These are phyloP conservation scores for Rhombomys opimus DNA, from an alignment of 2,113 vertebrate species.

Conservation along the genomic window DNA sequence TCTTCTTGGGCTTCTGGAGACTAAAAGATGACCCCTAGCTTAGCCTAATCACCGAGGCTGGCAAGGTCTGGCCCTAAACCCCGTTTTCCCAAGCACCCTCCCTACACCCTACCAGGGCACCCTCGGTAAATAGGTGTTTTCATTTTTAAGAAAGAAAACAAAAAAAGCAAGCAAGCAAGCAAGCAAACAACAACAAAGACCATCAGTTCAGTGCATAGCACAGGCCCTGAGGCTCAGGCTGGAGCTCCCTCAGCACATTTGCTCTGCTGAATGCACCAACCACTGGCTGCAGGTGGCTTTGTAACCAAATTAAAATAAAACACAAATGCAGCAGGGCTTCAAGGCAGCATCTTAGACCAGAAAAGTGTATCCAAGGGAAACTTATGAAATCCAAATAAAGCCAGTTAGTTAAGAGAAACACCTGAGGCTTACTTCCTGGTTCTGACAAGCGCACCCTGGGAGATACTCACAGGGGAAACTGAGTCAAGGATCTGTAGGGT, in stretches of 20 bases:
- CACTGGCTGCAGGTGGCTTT: neutral
- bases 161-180: too few relatives aligned
- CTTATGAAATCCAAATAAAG: neutral
- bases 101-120: too few relatives aligned
- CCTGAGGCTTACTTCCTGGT: neutral
- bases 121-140: neutral
- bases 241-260: neutral
- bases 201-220: neutral
- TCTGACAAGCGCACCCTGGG: neutral
- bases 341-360: neutral
- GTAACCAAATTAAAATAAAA: conserved; percentile 30
- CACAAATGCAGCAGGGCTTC: neutral
- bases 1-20: neutral
- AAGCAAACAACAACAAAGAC: neutral
- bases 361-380: neutral
- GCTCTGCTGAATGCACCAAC: neutral
- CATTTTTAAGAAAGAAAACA: neutral
- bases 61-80: neutral
- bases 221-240: conserved; percentile 17
- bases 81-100: neutral
- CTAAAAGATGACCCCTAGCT: neutral
- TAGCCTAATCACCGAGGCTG: neutral
- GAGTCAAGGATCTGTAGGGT: neutral
- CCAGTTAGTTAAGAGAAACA: neutral
- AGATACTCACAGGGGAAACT: neutral